Evolutionary conservation across 2,113 vertebrate genomes (phyloP).

Genomic region (Colaptes auratus): DNA sequence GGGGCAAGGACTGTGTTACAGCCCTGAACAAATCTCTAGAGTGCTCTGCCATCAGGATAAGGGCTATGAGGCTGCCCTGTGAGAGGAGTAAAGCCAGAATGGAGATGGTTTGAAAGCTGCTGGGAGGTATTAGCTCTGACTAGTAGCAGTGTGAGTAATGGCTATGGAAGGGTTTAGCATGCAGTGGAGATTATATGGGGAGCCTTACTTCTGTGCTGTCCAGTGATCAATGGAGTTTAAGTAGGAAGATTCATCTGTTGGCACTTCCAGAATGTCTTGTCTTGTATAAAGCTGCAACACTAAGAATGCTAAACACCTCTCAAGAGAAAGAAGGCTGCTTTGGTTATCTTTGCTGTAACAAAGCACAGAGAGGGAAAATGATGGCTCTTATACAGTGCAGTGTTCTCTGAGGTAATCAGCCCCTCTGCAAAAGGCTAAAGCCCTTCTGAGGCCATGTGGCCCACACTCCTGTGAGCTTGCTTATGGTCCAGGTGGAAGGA

Average conservation of each 20-base stretch:
- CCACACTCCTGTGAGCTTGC: rapidly evolving
- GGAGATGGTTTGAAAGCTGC: background rate
- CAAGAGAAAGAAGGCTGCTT: rapidly evolving
- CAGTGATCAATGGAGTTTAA: background rate
- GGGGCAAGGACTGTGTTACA: rapidly evolving
- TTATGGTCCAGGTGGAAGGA: rapidly evolving
- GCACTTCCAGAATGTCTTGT: background rate
- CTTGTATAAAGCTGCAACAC: background rate
- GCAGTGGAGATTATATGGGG: background rate
- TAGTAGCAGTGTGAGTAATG: rapidly evolving
- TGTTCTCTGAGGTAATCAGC: background rate
- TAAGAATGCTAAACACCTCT: background rate
- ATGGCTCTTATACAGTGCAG: rapidly evolving
- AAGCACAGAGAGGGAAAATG: background rate
- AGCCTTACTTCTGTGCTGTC: background rate
- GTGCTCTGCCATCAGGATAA: rapidly evolving
- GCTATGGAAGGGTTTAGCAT: background rate
- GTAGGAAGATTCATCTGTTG: background rate
- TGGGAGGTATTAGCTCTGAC: background rate
- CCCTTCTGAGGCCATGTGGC: rapidly evolving
- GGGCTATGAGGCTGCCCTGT: rapidly evolving
- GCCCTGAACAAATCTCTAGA: no score
- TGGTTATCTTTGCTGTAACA: background rate
- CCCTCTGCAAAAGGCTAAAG: no score
- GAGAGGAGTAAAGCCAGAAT: background rate